Base-by-base conservation (phyloP, 2,113 vertebrate genomes). In the Columbina picui region DNA sequence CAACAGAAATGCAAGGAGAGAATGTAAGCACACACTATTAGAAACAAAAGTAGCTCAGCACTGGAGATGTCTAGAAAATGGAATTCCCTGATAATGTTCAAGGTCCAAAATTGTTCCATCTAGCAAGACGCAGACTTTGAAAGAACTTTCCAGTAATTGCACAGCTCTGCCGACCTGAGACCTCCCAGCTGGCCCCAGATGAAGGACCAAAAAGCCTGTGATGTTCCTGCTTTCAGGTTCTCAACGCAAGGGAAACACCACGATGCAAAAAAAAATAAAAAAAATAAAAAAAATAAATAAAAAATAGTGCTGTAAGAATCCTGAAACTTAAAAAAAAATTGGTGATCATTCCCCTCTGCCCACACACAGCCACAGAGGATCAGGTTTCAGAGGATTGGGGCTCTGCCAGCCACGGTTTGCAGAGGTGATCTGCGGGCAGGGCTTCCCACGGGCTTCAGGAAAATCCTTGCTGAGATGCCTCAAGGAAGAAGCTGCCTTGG, bases 301-400 rank as follows among this genome's bases (percentile, higher is more conserved):
- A 30, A 14, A n/a, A 1, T 4, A 5, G 34, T 7, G 17, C 41
- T 6, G 12, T 29, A 36, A 69, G 63, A 82, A 52, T 20, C 36
- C 14, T 17, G 36, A 73, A 82, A 25, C 23, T 9, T 56, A 29
- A 34, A 55, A 56, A 43, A 39, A 21, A 30, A 22, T 8, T 3
- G 14, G 21, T 53, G 38, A 29, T 21, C 4, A 5, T 41, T 16
- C 22, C 16, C 30, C 32, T 9, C 4, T 4, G 6, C 12, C 12
- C 43, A 2, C 0, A 1, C 23, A 2, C 30, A 45, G 12, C 14
- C 17, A 16, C 49, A 13, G 13, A 3, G 22, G 13, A 41, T 3
- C 11, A 8, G 26, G 12, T 17, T 60, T 22, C 30, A 6, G 67
- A 34, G 50, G 10, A 11, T 10, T 32, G 29, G 27, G 6, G 45